Base-by-base conservation (phyloP, 2,888 invertebrate species). In the Ochropleura plecta region DNA sequence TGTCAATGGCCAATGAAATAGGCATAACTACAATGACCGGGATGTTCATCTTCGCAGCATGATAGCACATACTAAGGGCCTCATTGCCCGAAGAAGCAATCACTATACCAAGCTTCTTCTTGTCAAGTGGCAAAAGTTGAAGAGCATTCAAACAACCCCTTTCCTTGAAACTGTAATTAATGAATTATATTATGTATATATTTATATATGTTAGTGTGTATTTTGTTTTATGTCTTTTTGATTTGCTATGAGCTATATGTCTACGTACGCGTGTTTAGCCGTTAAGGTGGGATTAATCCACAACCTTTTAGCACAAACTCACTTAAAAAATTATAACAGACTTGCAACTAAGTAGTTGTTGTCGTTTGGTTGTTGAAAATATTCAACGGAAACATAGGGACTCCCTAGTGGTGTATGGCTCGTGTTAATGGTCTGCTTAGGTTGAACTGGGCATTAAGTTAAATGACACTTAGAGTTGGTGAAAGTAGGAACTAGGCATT, bases 31-130 rank as follows among this genome's bases (percentile, higher is more conserved):
- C 97, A 0, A 97, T 97, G 3, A 97, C 96, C 0, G 97, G 97
- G 51, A 97, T 96, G 57, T 92, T 93, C 68, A 98, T 93, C 77
- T 97, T 96, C 59, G 95, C 91, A 0, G 97, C 98, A 88, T 98
- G 97, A 90, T 97, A 97, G 77, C 97, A 97, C 55, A 98, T 91
- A 1, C 97, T 97, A 57, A 97, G 92, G 0, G 98, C 98, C 89
- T 98, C 98, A 90, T 98, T 98, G 0, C 98, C 98, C 16, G 97
- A 96, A 9, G 98, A 98, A 0, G 98, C 98, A 16, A 98, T 96
- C 49, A 97, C 97, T 1, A 98, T 97, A 7, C 98, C 98, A 9
- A 93, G 92, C 84, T 95, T 95, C 89, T 96, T 97, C 90, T 97
- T 97, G 70, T 97, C 97, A 80, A 93, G 83, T 5, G 96, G 90